Conservation (phyloP, 2,113 vertebrate genomes). For the Myotis davidii region DNA sequence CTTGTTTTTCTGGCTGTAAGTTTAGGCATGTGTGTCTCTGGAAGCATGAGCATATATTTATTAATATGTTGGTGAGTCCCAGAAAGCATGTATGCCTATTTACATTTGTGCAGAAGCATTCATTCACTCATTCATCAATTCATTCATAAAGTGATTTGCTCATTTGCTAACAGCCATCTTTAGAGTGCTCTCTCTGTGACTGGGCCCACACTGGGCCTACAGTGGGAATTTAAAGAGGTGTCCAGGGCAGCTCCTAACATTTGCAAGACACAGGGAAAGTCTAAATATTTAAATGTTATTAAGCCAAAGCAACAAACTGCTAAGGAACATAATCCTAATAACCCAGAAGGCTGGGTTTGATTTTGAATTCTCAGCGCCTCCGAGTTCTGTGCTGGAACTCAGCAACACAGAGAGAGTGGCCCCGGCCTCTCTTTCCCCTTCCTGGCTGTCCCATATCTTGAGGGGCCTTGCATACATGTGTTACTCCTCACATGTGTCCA, state of each 20-base stretch:
- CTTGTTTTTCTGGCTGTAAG: not conserved
- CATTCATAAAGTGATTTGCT: not conserved
- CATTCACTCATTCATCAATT: not conserved
- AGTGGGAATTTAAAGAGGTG: not conserved
- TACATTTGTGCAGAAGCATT: not conserved
- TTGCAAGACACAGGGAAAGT: not conserved
- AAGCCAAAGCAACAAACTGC: not conserved
- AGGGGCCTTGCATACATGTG: not conserved
- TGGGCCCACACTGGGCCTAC: not conserved
- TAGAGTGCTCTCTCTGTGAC: not conserved
- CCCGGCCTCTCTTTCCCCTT: not conserved
- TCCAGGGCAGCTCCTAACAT: not conserved
- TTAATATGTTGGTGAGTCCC: not conserved
- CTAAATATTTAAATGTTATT: constrained; percentile 6
- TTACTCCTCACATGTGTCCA: not conserved
- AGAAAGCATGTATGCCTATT: not conserved
- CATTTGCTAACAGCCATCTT: not conserved
- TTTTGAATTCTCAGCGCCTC: not conserved
- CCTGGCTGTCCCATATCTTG: not conserved
- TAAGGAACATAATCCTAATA: not conserved
- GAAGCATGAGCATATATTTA: not conserved
- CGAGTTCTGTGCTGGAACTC: not conserved
- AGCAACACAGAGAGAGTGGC: not conserved
- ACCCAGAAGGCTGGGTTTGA: not conserved
- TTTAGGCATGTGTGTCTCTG: not conserved